Percentiles rank a stretch among this genome's conserved stretches.
These are phyloP conservation scores for Drosophila nigritarsus DNA, from an alignment of 2,888 invertebrate species.

Conservation along the genomic window DNA sequence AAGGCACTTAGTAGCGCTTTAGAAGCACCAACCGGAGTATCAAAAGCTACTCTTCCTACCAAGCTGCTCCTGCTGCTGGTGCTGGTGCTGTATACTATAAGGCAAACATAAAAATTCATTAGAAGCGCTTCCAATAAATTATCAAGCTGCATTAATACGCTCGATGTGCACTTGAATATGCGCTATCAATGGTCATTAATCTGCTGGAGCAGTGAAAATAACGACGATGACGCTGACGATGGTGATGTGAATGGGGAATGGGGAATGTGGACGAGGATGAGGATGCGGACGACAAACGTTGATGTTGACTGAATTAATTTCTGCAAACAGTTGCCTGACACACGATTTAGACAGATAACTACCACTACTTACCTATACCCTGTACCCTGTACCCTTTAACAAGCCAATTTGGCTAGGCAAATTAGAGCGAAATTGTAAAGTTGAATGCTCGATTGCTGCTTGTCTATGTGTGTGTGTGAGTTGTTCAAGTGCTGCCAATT, in stretches of 20 bases:
- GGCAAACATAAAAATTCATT: slow-evolving; percentile 71
- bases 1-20: slow-evolving; percentile 59
- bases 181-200: slow-evolving; percentile 75
- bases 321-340: slow-evolving; percentile 39
- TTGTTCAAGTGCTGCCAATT: slow-evolving; percentile 74
- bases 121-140: slow-evolving; percentile 75
- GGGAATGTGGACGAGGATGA: too few species aligned
- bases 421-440: slow-evolving; percentile 35
- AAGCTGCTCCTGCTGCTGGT: not conserved
- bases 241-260: not conserved
- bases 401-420: slow-evolving; percentile 74
- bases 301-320: slow-evolving; percentile 36
- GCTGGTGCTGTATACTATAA: slow-evolving; percentile 23
- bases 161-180: slow-evolving; percentile 66
- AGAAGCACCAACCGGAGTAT: slow-evolving; percentile 35
- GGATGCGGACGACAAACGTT: slow-evolving; percentile 1
- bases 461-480: slow-evolving; percentile 24
- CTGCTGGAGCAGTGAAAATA: slow-evolving; percentile 28
- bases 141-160: slow-evolving; percentile 72
- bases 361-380: not conserved
- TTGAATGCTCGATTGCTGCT: slow-evolving; percentile 26
- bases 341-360: slow-evolving; percentile 25
- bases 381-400: not conserved
- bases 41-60: slow-evolving; percentile 15
- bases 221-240: not conserved